Percentiles rank a stretch among this genome's conserved stretches.
phyloP scores from a whole-genome alignment of 2,797 vertebrate species.

The Odontamblyopus rebecca region DNA sequence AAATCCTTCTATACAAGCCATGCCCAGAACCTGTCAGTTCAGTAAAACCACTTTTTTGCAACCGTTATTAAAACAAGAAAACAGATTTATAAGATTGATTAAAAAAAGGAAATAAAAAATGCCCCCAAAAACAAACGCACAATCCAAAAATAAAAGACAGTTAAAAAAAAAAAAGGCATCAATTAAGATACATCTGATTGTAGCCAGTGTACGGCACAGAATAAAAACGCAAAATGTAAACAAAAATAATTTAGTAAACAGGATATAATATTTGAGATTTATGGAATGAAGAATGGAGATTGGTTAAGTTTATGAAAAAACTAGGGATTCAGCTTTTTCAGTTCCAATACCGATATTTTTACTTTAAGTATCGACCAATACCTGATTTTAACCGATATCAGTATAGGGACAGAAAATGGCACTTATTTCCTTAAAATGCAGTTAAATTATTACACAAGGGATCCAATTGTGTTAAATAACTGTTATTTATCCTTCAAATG shows the following conservation, averaged over 20 bases:
- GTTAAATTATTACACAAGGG: too few species aligned
- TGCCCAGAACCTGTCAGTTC: not conserved
- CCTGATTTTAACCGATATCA: too few species aligned
- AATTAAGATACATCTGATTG: not conserved
- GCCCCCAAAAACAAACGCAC: not conserved
- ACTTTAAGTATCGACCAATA: too few species aligned
- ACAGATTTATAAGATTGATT: not conserved
- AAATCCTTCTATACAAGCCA: not conserved
- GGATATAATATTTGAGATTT: constrained; percentile 8
- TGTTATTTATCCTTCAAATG: too few species aligned
- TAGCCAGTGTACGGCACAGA: not conserved
- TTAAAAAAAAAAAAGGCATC: not conserved
- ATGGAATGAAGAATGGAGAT: constrained; percentile 16
- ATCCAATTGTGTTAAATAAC: too few species aligned
- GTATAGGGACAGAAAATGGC: too few species aligned
- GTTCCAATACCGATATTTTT: too few species aligned
- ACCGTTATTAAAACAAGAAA: too few species aligned
- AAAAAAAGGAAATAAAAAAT: not conserved
- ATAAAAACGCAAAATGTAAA: constrained; percentile 11
- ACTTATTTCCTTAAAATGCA: too few species aligned
- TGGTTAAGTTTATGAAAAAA: not conserved
- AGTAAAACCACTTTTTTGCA: not conserved
- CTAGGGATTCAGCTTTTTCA: too few species aligned
- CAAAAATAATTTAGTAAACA: constrained; percentile 10
- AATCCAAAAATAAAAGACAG: not conserved